phyloP scores from a whole-genome alignment of 2,888 invertebrate genomes.

The Schizaphis graminum region DNA sequence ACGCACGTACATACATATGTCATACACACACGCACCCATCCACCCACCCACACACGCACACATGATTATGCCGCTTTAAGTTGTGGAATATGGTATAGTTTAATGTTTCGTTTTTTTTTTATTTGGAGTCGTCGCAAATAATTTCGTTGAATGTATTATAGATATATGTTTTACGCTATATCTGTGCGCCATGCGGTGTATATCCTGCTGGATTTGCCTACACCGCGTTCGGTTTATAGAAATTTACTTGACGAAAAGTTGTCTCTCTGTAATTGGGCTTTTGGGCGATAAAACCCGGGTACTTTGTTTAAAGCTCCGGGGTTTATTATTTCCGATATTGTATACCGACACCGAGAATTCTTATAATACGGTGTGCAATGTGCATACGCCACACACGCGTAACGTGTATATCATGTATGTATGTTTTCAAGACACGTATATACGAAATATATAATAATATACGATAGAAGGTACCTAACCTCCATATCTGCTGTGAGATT shows the following conservation, averaged over 20 bases:
- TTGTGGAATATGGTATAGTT: not conserved
- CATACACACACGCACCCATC: not conserved
- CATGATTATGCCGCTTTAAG: not conserved
- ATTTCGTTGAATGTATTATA: not conserved
- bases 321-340: constrained; percentile 34
- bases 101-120: not conserved
- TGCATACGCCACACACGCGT: not conserved
- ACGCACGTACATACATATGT: not conserved
- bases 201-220: not conserved
- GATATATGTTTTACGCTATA: not conserved
- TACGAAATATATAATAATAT: not conserved
- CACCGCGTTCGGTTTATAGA: not conserved
- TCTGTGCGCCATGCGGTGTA: not conserved
- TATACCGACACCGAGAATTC: not conserved
- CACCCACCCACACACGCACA: not conserved
- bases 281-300: constrained; percentile 22
- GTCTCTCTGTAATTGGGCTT: constrained; percentile 32
- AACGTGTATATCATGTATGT: not conserved
- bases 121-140: not conserved
- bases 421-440: not conserved
- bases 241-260: constrained; percentile 31
- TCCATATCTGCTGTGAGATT: not conserved
- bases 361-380: not conserved
- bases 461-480: not conserved
- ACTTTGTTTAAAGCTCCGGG: constrained; percentile 10